These are phyloP conservation scores for Lytechinus variegatus DNA, from an alignment of 35 echinoderm and acorn worm genomes.

Conservation along the genomic window DNA sequence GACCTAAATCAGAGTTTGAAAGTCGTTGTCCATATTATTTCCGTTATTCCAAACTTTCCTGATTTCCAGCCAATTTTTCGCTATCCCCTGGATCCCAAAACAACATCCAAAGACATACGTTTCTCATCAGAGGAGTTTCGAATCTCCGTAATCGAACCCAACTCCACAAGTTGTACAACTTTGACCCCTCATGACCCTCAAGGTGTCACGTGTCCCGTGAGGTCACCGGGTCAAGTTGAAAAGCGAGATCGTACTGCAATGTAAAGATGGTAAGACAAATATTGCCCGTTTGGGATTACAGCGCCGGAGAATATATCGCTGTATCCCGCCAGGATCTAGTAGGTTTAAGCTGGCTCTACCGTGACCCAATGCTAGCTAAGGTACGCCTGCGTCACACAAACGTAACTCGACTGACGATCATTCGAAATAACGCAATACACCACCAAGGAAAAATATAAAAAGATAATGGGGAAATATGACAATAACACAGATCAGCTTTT, in stretches of 20 bases:
- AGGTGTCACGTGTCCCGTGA: constrained; percentile 14
- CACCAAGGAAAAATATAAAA: no score
- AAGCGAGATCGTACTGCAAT: neutral
- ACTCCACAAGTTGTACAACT: constrained; percentile 28
- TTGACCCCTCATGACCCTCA: neutral
- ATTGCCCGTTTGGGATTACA: constrained; percentile 39
- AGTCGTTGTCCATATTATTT: neutral
- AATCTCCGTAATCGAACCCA: neutral
- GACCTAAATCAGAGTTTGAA: neutral
- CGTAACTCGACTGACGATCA: no score
- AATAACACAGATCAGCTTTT: no score
- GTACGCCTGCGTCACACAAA: no score
- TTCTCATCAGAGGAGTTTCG: neutral
- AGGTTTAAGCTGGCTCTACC: neutral
- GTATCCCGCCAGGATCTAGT: neutral
- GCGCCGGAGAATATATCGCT: neutral
- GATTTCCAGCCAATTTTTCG: neutral
- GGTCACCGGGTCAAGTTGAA: constrained; percentile 29
- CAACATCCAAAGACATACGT: neutral
- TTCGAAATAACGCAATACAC: no score
- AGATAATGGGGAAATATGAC: no score
- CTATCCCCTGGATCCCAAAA: neutral
- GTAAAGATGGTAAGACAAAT: constrained; percentile 23
- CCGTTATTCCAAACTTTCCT: neutral
- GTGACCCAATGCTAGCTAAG: no score